Conservation (phyloP, 2,797 vertebrate genomes). For the Merluccius polli region DNA sequence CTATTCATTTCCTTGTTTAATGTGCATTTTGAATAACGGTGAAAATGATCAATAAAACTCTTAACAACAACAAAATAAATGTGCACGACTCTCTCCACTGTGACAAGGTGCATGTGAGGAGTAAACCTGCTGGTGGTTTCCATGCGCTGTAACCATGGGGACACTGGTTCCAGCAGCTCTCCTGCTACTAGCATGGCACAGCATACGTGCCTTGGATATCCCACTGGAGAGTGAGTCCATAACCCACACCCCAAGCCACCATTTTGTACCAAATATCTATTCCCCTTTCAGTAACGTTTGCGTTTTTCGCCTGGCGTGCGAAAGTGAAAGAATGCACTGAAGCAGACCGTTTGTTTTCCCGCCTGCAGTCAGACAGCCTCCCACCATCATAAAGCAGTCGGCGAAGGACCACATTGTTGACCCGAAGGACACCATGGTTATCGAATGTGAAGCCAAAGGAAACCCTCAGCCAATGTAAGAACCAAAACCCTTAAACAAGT, state of each 20-base stretch:
- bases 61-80: no score
- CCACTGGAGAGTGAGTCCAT: slow-evolving; percentile 86
- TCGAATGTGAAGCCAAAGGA: slow-evolving; percentile 94
- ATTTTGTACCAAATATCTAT: background rate
- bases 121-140: slow-evolving; percentile 31
- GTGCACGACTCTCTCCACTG: background rate
- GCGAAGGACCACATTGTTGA: slow-evolving; percentile 93
- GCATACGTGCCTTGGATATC: slow-evolving; percentile 77
- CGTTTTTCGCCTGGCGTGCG: background rate
- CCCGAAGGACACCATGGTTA: slow-evolving; percentile 89
- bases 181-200: slow-evolving; percentile 72
- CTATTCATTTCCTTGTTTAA: no score
- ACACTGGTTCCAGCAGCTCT: slow-evolving; percentile 59
- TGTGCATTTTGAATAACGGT: no score
- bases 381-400: slow-evolving; percentile 93
- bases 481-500: background rate
- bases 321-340: background rate
- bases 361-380: slow-evolving; percentile 87
- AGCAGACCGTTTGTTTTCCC: slow-evolving; percentile 15
- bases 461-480: slow-evolving; percentile 89
- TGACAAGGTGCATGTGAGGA: slow-evolving; percentile 27
- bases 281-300: background rate
- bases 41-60: no score
- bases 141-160: slow-evolving; percentile 66
- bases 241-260: no score